Percentiles rank a stretch among this genome's conserved stretches.
Conservation (phyloP, 2,888 invertebrate species). For the Scaptomyza parva region DNA sequence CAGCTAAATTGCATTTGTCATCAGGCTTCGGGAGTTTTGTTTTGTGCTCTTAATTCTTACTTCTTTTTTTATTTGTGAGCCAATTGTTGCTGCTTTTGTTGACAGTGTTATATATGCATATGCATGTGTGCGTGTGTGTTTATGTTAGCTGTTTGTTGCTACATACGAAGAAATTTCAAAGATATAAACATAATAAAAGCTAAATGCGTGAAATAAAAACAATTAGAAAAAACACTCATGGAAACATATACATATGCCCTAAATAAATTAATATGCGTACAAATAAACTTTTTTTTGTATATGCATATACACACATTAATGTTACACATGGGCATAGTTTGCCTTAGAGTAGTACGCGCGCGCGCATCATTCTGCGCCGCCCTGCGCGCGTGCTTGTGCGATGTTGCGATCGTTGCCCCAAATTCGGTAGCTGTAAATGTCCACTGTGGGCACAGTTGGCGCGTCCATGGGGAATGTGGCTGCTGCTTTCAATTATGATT, state of each 20-base stretch:
- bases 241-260: conserved; percentile 32
- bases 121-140: conserved; percentile 4
- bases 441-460: conserved; percentile 14
- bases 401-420: conserved; percentile 34
- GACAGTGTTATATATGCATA: conserved; percentile 6
- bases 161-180: conserved; percentile 32
- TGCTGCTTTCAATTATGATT: conserved; percentile 29
- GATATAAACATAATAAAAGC: conserved; percentile 31
- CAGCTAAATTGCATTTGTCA: conserved; percentile 50
- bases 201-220: conserved; percentile 39
- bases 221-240: conserved; percentile 20
- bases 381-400: conserved; percentile 13
- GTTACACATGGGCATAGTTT: background rate
- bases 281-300: conserved; percentile 22
- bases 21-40: conserved; percentile 35
- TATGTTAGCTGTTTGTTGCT: conserved; percentile 43
- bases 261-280: conserved; percentile 52
- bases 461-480: conserved; percentile 27
- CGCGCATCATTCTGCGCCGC: conserved; percentile 29
- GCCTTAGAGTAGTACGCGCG: conserved; percentile 19
- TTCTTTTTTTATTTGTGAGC: conserved; percentile 36
- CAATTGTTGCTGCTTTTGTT: conserved; percentile 48
- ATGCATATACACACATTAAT: conserved; percentile 1
- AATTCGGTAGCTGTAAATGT: conserved; percentile 38
- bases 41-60: conserved; percentile 35